Conservation (phyloP, 1,140 invertebrate genomes). For the Globodera rostochiensis region DNA sequence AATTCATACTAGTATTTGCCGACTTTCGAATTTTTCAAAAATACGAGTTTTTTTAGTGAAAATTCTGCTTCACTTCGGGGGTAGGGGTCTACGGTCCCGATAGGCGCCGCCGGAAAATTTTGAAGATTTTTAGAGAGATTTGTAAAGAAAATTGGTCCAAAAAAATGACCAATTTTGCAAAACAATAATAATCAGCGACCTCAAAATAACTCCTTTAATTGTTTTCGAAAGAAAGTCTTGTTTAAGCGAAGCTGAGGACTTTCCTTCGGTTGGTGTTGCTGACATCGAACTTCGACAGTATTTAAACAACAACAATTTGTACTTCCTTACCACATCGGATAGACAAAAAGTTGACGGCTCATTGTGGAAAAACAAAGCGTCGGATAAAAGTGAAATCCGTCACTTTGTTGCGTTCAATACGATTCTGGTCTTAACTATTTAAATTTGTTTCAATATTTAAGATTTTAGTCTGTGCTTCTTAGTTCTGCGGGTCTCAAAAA, state of each 20-base stretch:
- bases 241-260: neutral
- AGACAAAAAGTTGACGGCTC: neutral
- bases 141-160: too few relatives aligned
- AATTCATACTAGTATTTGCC: too few relatives aligned
- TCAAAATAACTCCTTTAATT: too few relatives aligned
- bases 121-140: too few relatives aligned
- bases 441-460: neutral
- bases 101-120: too few relatives aligned
- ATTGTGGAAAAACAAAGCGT: neutral
- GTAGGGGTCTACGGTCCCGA: too few relatives aligned
- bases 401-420: neutral
- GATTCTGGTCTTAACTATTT: neutral
- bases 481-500: neutral
- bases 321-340: neutral
- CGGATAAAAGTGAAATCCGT: neutral
- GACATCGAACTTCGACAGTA: conserved; percentile 3
- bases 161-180: too few relatives aligned
- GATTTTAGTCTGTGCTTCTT: neutral
- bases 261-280: neutral
- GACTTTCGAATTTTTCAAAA: too few relatives aligned
- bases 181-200: too few relatives aligned
- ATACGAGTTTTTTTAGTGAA: too few relatives aligned
- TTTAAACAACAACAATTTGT: conserved; percentile 13
- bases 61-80: too few relatives aligned
- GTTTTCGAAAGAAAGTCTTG: neutral